Evolutionary conservation across 1,140 invertebrate species (phyloP), one percentile per base, ranked within the genome.

Genomic region (Papilio polyxenes): DNA sequence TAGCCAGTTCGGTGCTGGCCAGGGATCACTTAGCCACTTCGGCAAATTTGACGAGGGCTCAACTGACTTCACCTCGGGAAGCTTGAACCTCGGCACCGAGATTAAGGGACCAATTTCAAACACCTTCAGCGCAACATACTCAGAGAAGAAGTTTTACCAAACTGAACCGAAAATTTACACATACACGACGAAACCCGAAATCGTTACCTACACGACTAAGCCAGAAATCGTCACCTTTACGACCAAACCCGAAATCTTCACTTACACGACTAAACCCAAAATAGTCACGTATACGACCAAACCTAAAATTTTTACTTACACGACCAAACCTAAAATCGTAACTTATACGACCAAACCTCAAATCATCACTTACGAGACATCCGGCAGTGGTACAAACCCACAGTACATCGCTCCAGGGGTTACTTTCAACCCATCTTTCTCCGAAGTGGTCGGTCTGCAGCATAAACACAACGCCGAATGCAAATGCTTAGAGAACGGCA

Each of bases 141-240:
- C 90, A 0, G 90, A 93, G 80, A 91, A 93, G 83, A 92, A 93
- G 76, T 83, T 92, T 7, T 93, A 88, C 87, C 89, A 94, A 86
- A 88, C 87, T 23, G 89, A 93, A 82, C 92, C 92, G 0, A 84
- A 92, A 85, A 86, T 87, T 23, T 76, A 89, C 0, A 90, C 89
- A 0, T 92, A 84, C 82, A 92, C 91, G 0, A 92, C 90, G 5
- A 93, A 93, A 80, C 91, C 91, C 0, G 87, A 92, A 83, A 89
- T 89, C 5, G 85, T 92, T 5, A 92, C 91, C 0, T 93, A 77
- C 80, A 93, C 92, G 1, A 93, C 90, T 0, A 92, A 93, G 23
- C 92, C 92, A 0, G 88, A 93, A 81, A 78, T 88, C 0, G 82
- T 90, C 5, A 90, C 88, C 1, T 92, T 85, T 80, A 93, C 92